These are phyloP conservation scores for Micrasema minimum DNA, from an alignment of 1,140 invertebrate species.

Conservation along the genomic window DNA sequence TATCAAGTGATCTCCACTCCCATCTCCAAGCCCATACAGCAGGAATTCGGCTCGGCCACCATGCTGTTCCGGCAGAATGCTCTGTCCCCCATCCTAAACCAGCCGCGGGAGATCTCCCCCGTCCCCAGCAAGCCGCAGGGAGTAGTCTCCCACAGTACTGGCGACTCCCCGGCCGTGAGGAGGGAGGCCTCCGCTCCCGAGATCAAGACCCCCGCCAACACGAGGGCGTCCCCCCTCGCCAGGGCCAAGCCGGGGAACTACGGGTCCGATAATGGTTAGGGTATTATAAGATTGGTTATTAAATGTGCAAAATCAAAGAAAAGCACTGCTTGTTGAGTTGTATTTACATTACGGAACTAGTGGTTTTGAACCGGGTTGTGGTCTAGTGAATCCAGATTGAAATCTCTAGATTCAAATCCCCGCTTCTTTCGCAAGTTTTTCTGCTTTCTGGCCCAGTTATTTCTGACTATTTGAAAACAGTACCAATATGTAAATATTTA, in stretches of 20 bases:
- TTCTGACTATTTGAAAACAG: too few species aligned
- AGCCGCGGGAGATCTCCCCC: conserved; percentile 36
- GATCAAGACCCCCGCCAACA: conserved; percentile 29
- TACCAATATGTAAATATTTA: too few species aligned
- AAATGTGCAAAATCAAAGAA: too few species aligned
- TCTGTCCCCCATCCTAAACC: conserved; percentile 46
- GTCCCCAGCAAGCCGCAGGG: conserved; percentile 15
- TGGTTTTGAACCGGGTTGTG: too few species aligned
- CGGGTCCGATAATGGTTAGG: conserved; percentile 44
- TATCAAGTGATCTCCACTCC: conserved; percentile 48
- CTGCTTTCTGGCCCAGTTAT: too few species aligned
- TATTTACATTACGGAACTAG: too few species aligned
- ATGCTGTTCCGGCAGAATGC: conserved; percentile 44
- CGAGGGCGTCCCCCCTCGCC: conserved; percentile 21
- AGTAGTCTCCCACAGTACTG: conserved; percentile 31
- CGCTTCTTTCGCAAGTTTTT: too few species aligned
- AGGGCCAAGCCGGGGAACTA: conserved; percentile 19
- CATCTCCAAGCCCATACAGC: conserved; percentile 24
- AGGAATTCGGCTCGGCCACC: conserved; percentile 23
- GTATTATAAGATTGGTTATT: too few species aligned
- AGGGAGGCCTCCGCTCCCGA: conserved; percentile 50
- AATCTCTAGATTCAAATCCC: too few species aligned
- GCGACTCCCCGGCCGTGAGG: conserved; percentile 30
- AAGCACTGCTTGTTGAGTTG: too few species aligned
- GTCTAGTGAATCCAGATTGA: too few species aligned